Base-by-base conservation (phyloP, 2,888 invertebrate species). In the Ichneumon xanthorius region DNA sequence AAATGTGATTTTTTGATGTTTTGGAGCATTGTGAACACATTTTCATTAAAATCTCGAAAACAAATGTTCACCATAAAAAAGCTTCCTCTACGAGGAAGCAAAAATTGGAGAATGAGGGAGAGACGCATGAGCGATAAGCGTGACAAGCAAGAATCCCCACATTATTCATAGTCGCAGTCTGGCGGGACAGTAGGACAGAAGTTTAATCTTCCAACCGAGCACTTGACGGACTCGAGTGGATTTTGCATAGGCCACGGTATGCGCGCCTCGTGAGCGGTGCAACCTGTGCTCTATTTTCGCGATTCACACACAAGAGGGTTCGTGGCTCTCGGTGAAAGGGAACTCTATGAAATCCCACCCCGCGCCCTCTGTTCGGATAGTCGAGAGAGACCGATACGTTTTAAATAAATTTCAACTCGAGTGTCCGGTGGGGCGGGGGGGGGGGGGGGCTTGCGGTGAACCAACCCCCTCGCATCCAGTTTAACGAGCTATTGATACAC, bases 401-500 rank as follows among this genome's bases (percentile, higher is more conserved):
- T 93, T 92, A 94, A 93, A 94, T 93, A 93, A 93, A 93, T 93
- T 93, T 92, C 91, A 88, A 91, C 90, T 92, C 90, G 88, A 90
- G 90, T 88, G 89, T 72, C 48, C 45, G 75, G 87, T 84, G 84
- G 82, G 67, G 68, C 53, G 77, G 40, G 7, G 84, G 82, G 67
- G 68, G 40, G 77, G 40, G 7, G 65, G 67, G 65, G 67, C 1
- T 76, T 53, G 79, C 67, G 86, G 48, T 73, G 71, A 82, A 86
- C 65, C 80, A 58, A 71, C 48, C 83, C 77, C 87, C 80, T 71
- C 61, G 71, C 80, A 86, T 90, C 89, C 87, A 86, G 88, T 93
- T 93, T 93, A 94, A 94, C 93, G 93, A 94, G 93, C 93, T 92
- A 94, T 93, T 93, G 93, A 94, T 94, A 93, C 91, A 88, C 89